Evolutionary conservation across 2,113 vertebrate species (phyloP).

Genomic region (Eulemur rufifrons): DNA sequence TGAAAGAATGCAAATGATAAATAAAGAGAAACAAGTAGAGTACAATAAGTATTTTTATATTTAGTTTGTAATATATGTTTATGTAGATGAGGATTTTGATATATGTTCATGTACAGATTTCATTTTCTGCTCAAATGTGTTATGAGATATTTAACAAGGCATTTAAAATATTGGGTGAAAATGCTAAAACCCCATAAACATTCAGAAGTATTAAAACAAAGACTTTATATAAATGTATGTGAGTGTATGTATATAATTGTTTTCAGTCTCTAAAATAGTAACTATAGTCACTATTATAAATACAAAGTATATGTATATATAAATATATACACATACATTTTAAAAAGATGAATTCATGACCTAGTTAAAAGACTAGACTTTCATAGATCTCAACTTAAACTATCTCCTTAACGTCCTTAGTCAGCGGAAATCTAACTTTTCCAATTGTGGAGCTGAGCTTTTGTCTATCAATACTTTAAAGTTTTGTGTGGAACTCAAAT

Average conservation of each 20-base stretch:
- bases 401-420: not conserved
- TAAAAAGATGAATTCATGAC: not conserved
- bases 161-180: not conserved
- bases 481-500: not conserved
- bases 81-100: not conserved
- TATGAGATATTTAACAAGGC: not conserved
- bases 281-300: not conserved
- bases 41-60: not conserved
- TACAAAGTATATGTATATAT: not conserved
- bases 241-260: not conserved
- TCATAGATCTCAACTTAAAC: not conserved
- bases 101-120: not conserved
- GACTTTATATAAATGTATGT: not conserved
- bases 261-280: not conserved
- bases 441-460: accelerated
- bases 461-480: no score
- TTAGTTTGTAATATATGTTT: not conserved
- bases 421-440: not conserved
- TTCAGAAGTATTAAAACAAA: not conserved
- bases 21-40: not conserved
- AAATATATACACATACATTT: not conserved
- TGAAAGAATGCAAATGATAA: not conserved
- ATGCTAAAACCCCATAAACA: not conserved
- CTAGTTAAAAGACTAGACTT: not conserved
- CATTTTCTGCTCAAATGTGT: not conserved